Percentiles rank a stretch among this genome's conserved stretches.
Conservation (phyloP, 2,113 vertebrate genomes). For the Ailuropoda melanoleuca region DNA sequence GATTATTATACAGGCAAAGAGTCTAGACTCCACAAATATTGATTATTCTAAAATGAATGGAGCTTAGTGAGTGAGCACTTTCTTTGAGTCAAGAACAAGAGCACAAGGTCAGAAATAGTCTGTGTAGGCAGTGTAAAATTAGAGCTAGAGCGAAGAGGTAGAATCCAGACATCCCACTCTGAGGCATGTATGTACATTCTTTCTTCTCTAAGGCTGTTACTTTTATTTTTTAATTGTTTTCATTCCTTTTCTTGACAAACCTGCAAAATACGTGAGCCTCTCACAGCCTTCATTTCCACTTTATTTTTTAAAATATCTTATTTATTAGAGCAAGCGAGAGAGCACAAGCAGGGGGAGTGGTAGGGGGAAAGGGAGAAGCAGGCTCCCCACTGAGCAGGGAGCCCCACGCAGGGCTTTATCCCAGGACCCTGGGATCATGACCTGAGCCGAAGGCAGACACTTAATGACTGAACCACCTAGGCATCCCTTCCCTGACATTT, state of each 20-base stretch:
- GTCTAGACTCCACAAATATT: background rate
- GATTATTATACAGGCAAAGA: background rate
- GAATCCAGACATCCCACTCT: background rate
- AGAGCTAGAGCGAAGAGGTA: background rate
- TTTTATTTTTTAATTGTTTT: background rate
- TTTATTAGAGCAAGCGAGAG: too few species aligned
- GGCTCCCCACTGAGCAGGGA: too few species aligned
- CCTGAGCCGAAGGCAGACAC: too few species aligned
- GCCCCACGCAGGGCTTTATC: too few species aligned
- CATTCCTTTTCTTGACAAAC: background rate
- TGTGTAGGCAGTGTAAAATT: background rate
- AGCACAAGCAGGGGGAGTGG: too few species aligned
- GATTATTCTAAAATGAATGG: background rate
- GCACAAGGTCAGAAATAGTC: background rate
- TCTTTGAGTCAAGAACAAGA: background rate
- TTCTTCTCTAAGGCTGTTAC: background rate
- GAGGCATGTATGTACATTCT: background rate
- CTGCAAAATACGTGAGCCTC: background rate
- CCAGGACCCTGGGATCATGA: too few species aligned
- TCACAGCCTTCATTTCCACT: background rate
- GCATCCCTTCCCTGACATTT: background rate
- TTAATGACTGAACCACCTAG: too few species aligned
- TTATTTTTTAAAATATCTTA: background rate
- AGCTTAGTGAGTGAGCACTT: constrained; percentile 5
- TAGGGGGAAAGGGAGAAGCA: too few species aligned